Evolutionary conservation across 2,888 invertebrate genomes (phyloP).

Genomic region (Coleophora flavipennella): DNA sequence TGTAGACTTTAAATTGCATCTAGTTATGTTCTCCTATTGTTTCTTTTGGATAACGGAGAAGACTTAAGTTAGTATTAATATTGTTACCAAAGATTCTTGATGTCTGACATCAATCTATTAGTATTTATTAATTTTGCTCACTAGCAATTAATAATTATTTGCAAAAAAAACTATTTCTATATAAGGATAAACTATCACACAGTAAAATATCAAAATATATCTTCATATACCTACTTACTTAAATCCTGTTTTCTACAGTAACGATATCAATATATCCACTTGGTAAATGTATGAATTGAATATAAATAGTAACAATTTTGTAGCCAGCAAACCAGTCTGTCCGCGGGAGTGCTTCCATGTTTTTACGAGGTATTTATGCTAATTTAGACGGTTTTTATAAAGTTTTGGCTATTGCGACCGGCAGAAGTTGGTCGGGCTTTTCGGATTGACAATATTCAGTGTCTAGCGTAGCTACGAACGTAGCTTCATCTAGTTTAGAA

Average conservation of each 20-base stretch:
- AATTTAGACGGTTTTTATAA: conserved; percentile 58
- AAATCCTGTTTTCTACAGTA: conserved; percentile 3
- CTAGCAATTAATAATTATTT: neutral
- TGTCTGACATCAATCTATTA: conserved; percentile 9
- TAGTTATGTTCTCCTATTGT: conserved; percentile 6
- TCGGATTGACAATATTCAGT: conserved; percentile 52
- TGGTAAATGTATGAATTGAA: conserved; percentile 10
- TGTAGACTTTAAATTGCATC: conserved; percentile 4
- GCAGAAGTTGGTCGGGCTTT: conserved; percentile 35
- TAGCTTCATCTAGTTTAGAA: conserved; percentile 7
- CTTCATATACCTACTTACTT: neutral
- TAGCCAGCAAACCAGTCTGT: conserved; percentile 65
- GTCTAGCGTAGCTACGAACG: conserved; percentile 22
- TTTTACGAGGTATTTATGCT: conserved; percentile 60
- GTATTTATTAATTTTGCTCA: conserved; percentile 6
- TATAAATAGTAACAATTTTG: conserved; percentile 23
- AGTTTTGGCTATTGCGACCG: conserved; percentile 31
- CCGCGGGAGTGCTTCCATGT: conserved; percentile 70
- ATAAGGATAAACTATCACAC: neutral
- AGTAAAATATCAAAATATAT: neutral
- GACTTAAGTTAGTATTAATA: conserved; percentile 4
- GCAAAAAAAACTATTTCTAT: neutral
- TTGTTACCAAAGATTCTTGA: conserved; percentile 10
- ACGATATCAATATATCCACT: conserved; percentile 10
- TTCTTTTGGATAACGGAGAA: conserved; percentile 5